phyloP scores from a whole-genome alignment of 1,140 invertebrate genomes.

The Scaptomyza montana region DNA sequence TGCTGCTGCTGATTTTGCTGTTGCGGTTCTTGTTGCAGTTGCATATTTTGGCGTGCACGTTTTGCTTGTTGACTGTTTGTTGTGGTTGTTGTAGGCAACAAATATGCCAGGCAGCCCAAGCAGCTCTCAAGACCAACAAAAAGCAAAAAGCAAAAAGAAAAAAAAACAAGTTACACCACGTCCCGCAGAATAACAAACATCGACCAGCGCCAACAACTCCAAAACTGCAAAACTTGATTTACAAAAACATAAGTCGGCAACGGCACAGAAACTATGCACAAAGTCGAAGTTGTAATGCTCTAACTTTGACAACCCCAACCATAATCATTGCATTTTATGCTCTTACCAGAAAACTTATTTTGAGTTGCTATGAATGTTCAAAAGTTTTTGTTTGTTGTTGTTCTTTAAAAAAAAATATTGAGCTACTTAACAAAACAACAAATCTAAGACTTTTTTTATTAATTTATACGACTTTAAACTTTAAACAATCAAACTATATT shows the following conservation, averaged over 20 bases:
- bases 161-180: constrained; percentile 66
- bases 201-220: constrained; percentile 37
- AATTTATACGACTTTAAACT: too few relatives aligned
- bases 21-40: constrained; percentile 52
- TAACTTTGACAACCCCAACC: constrained; percentile 7
- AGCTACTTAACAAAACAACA: too few relatives aligned
- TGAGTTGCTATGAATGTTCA: constrained; percentile 7
- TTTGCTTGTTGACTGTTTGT: constrained; percentile 50
- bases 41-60: constrained; percentile 55
- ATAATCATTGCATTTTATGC: constrained; percentile 26
- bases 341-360: constrained; percentile 3
- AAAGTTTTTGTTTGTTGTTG: constrained; percentile 4
- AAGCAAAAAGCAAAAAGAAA: neutral
- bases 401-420: too few relatives aligned
- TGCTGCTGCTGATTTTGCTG: constrained; percentile 36
- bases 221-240: constrained; percentile 78
- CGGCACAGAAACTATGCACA: constrained; percentile 12
- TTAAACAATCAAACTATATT: too few relatives aligned
- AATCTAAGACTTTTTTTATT: too few relatives aligned
- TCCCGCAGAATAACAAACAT: constrained; percentile 76
- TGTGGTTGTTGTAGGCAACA: constrained; percentile 50
- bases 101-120: constrained; percentile 66
- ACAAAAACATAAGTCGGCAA: constrained; percentile 37
- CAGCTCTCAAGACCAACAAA: constrained; percentile 42
- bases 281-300: constrained; percentile 59